These are phyloP conservation scores for Amphipyra berbera DNA, from an alignment of 2,888 invertebrate genomes.

Conservation along the genomic window DNA sequence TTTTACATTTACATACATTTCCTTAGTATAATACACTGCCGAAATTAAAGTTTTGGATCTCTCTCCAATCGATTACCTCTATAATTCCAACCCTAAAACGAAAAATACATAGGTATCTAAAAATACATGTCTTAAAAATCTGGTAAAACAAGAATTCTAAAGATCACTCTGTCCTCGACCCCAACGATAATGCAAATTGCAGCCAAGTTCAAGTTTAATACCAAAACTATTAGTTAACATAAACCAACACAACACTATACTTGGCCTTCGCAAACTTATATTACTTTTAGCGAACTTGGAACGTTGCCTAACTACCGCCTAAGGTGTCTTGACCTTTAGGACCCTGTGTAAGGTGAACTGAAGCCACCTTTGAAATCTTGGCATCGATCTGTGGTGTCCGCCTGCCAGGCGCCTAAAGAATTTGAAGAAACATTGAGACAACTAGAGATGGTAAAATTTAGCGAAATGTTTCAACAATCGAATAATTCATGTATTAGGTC, in stretches of 20 bases:
- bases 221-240: constrained; percentile 36
- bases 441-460: not conserved
- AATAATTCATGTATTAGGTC: not conserved
- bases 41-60: no score
- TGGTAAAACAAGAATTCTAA: no score
- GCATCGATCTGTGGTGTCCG: constrained; percentile 32
- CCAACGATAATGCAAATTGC: constrained; percentile 22
- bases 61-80: no score
- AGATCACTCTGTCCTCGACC: constrained; percentile 1
- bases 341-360: constrained; percentile 1
- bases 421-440: constrained; percentile 17
- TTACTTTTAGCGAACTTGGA: constrained; percentile 44
- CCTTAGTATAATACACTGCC: no score
- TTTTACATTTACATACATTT: no score
- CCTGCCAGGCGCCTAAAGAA: constrained; percentile 37
- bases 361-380: constrained; percentile 19
- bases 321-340: constrained; percentile 21
- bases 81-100: no score
- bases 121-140: no score
- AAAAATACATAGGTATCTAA: no score
- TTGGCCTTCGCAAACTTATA: constrained; percentile 35
- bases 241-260: constrained; percentile 13
- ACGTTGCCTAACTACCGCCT: constrained; percentile 21
- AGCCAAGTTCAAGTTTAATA: not conserved
- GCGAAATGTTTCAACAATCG: not conserved